Base-by-base conservation (phyloP, 37 sponge, comb jelly and placozoan genomes). In the Halichondria panicea region DNA sequence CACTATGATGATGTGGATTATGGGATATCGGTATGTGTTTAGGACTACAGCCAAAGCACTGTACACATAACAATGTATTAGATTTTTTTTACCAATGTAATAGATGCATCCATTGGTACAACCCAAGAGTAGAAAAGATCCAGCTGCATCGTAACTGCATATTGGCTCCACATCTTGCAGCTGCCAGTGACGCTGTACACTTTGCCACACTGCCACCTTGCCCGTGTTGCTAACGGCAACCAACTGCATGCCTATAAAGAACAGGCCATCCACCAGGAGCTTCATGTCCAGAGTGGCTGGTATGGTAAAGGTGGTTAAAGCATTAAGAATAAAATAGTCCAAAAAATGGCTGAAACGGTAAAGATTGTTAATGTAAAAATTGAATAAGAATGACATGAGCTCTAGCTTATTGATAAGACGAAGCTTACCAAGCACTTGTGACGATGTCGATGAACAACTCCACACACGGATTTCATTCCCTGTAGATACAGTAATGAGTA, bases 131-230 rank as follows among this genome's bases (percentile, higher is more conserved):
- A 97, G 88, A 59, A 89, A 92, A 19, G 84, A 91, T 21, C 89
- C 97, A 13, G 90, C 98, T 21, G 72, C 75, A 70, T 92, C 93
- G 63, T 80, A 94, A 54, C 98, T 97, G 60, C 95, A 85, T 67
- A 97, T 94, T 13, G 93, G 93, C 36, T 80, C 77, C 38, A 97
- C 83, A 42, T 85, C 87, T 63, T 97, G 98, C 5, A 66, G 52
- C 36, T 56, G 46, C 98, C 98, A 97, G 78, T 94, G 90, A 55
- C 83, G 86, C 31, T 87, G 95, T 39, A 92, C 87, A 3, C 87
- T 78, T 71, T 97, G 93, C 98, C 98, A 97, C 53, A 97, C 93
- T 11, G 85, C 98, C 24, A 97, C 94, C 70, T 89, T 89, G 19
- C 98, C 98, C 3, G 91, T 84, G 68, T 82, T 87, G 74, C 87